Evolutionary conservation across 2,888 invertebrate genomes (phyloP).

Genomic region (Listrodromus nycthemerus): DNA sequence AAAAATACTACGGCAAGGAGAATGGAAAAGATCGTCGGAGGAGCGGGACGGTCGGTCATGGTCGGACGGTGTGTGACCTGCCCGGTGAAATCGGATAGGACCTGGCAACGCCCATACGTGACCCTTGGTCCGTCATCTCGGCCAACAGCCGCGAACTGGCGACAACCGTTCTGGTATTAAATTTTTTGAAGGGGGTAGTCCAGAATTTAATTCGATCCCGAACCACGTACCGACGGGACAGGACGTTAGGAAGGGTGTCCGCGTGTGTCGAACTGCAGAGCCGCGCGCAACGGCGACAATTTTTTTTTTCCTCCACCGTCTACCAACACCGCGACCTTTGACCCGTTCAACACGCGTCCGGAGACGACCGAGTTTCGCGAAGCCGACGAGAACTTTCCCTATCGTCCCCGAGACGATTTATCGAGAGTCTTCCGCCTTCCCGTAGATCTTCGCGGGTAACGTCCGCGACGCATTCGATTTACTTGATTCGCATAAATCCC

Average conservation of each 20-base stretch:
- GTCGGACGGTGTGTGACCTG: constrained; percentile 73
- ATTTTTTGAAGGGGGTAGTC: constrained; percentile 70
- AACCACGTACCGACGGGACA: constrained; percentile 32
- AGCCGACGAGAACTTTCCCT: constrained; percentile 11
- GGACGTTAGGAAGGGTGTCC: constrained; percentile 23
- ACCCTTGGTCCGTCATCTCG: constrained; percentile 74
- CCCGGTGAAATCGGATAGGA: constrained; percentile 81
- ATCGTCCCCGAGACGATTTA: constrained; percentile 34
- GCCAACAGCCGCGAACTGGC: constrained; percentile 54
- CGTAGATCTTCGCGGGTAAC: constrained; percentile 23
- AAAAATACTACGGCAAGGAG: constrained; percentile 36
- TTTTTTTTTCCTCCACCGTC: neutral
- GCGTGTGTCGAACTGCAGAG: constrained; percentile 18
- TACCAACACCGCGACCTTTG: constrained; percentile 18
- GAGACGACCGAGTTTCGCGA: constrained; percentile 5
- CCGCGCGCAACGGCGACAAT: constrained; percentile 3
- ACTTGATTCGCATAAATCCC: constrained; percentile 58
- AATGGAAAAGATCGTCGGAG: constrained; percentile 59
- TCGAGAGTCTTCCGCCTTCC: constrained; percentile 28
- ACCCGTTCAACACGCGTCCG: constrained; percentile 17
- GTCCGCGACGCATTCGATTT: constrained; percentile 62
- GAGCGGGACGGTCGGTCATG: constrained; percentile 48
- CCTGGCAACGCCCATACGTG: constrained; percentile 81
- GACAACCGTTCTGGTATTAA: constrained; percentile 50
- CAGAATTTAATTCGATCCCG: constrained; percentile 67